Evolutionary conservation across 2,888 invertebrate species (phyloP).

Genomic region (Cylloceria caligata): DNA sequence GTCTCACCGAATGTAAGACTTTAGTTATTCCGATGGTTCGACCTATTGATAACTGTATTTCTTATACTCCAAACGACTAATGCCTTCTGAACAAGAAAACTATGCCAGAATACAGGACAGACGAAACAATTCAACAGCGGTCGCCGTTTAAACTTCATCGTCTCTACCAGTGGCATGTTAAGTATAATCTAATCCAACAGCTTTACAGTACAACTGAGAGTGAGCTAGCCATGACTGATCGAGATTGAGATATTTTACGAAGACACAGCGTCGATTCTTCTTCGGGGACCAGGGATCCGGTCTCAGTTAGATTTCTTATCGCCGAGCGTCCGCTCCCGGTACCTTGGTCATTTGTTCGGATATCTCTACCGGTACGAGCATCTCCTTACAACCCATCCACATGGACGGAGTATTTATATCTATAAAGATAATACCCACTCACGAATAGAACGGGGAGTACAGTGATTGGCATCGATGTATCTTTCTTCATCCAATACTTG

Average conservation of each 20-base stretch:
- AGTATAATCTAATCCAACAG: slow-evolving; percentile 42
- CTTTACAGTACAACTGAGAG: slow-evolving; percentile 17
- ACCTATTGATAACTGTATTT: slow-evolving; percentile 11
- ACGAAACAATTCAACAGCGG: slow-evolving; percentile 19
- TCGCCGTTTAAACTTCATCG: neutral
- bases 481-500: slow-evolving; percentile 10
- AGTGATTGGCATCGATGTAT: slow-evolving; percentile 41
- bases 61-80: neutral
- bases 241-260: slow-evolving; percentile 69
- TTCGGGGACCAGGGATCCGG: slow-evolving; percentile 29
- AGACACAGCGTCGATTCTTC: slow-evolving; percentile 49
- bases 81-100: neutral
- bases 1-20: slow-evolving; percentile 2
- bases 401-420: slow-evolving; percentile 35
- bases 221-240: slow-evolving; percentile 45
- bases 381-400: slow-evolving; percentile 34
- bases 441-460: neutral
- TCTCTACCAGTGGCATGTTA: slow-evolving; percentile 6
- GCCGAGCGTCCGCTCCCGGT: slow-evolving; percentile 59
- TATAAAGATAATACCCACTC: slow-evolving; percentile 23
- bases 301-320: slow-evolving; percentile 68
- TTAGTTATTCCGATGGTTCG: neutral
- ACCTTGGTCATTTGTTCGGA: slow-evolving; percentile 67
- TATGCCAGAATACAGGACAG: neutral
- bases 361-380: slow-evolving; percentile 49